A percentile compares a stretch with the other conserved stretches of the same genome.
Conservation (phyloP, 92 coral and sea anemone genomes). For the Phenganax stokvisi region DNA sequence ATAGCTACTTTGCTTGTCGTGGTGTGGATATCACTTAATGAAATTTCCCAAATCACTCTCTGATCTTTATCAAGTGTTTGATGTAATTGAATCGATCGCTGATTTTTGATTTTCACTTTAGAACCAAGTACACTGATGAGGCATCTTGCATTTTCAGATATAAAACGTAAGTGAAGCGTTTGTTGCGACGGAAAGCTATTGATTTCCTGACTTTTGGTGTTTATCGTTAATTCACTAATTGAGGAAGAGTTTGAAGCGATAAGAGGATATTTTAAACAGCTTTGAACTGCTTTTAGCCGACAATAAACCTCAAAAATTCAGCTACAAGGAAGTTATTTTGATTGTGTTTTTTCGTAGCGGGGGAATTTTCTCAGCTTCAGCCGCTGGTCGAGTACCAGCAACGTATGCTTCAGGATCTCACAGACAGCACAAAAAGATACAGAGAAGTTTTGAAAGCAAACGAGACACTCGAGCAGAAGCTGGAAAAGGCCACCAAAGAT, state of each 20-base stretch:
- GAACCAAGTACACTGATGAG: background rate
- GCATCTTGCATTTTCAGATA: background rate
- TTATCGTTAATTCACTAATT: too few relatives aligned
- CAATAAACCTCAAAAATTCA: too few relatives aligned
- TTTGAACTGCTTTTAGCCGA: too few relatives aligned
- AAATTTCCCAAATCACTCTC: too few relatives aligned
- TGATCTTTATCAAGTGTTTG: too few relatives aligned
- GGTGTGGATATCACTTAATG: too few relatives aligned
- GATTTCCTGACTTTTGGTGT: background rate
- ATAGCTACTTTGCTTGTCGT: too few relatives aligned
- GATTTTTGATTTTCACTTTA: background rate
- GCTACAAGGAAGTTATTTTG: background rate
- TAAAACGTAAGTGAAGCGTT: background rate
- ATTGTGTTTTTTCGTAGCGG: background rate
- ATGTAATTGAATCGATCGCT: background rate
- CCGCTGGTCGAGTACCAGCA: constrained; percentile 72
- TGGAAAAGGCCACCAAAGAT: constrained; percentile 55
- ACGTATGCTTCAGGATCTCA: constrained; percentile 64
- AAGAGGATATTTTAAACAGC: too few relatives aligned
- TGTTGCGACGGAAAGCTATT: background rate
- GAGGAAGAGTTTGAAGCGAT: too few relatives aligned
- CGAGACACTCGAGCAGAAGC: constrained; percentile 49
- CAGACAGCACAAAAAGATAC: constrained; percentile 67
- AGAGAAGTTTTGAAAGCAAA: constrained; percentile 62
- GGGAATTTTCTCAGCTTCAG: constrained; percentile 40